Base-by-base conservation (phyloP, 2,888 invertebrate genomes). In the Catocala nupta region DNA sequence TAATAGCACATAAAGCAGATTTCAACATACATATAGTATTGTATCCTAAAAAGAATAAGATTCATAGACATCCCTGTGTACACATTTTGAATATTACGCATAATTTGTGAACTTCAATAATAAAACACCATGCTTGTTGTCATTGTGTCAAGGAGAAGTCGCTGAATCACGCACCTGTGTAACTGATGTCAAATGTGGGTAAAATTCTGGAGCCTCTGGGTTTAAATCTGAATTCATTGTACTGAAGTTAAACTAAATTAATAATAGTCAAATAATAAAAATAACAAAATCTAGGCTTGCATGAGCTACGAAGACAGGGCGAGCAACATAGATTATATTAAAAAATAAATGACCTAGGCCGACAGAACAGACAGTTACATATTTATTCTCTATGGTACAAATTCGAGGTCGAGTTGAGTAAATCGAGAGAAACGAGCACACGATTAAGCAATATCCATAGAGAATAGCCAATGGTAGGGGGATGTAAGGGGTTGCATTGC, bases 161-260 rank as follows among this genome's bases (percentile, higher is more conserved):
- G 72, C 73, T 73, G 74, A 78, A 78, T 79, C 77, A 85, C 88
- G 57, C 73, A 91, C 92, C 89, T 90, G 82, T 59, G 91, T 86
- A 9, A 86, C 81, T 66, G 86, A 79, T 69, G 82, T 84, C 53
- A 91, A 77, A 70, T 87, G 80, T 49, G 91, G 90, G 70, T 85
- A 83, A 77, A 92, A 92, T 69, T 92, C 92, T 43, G 92, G 91
- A 58, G 91, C 92, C 70, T 92, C 91, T 1, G 92, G 92, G 80
- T 92, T 92, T 64, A 92, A 78, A 66, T 77, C 80, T 43, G 89
- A 91, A 82, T 88, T 86, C 92, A 92, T 92, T 75, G 81, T 87
- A 71, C 57, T 68, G 73, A 65, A 64, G 56, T 65, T 63, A 13
- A 54, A 59, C n/a, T 69, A 59, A 70, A 70, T 70, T 69, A 69